Percentiles rank a stretch among this genome's conserved stretches.
phyloP scores from a whole-genome alignment of 1,140 invertebrate species.

The Charaxes varanes region DNA sequence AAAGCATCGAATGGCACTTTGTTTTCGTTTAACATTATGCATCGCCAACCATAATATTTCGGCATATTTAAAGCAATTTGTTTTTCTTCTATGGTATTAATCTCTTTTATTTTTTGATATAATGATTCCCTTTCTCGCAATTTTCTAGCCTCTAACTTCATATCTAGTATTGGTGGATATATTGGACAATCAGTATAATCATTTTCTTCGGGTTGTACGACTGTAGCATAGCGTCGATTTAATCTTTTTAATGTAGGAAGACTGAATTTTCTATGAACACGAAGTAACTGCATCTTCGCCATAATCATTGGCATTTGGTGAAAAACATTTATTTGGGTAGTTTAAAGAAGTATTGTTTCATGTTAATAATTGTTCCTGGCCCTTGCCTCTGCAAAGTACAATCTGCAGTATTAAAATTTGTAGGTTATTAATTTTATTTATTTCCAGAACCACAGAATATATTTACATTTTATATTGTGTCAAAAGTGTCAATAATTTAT shows the following conservation, averaged over 20 bases:
- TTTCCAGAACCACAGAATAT: no score
- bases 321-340: no score
- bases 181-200: constrained; percentile 66
- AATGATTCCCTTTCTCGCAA: constrained; percentile 58
- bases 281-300: constrained; percentile 47
- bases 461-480: no score
- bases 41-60: constrained; percentile 84
- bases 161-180: constrained; percentile 79
- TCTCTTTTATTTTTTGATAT: constrained; percentile 76
- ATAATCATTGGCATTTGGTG: no score
- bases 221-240: constrained; percentile 34
- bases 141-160: constrained; percentile 54
- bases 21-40: constrained; percentile 76
- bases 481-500: no score
- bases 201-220: constrained; percentile 33
- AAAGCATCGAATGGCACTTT: constrained; percentile 80
- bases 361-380: no score
- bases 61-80: constrained; percentile 86
- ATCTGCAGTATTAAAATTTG: no score
- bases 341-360: no score
- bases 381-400: no score
- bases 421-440: no score
- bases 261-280: constrained; percentile 34
- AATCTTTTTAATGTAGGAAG: constrained; percentile 40
- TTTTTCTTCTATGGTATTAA: constrained; percentile 88